Base-by-base conservation (phyloP, 1,140 invertebrate species). In the Drosophila watanabei region DNA sequence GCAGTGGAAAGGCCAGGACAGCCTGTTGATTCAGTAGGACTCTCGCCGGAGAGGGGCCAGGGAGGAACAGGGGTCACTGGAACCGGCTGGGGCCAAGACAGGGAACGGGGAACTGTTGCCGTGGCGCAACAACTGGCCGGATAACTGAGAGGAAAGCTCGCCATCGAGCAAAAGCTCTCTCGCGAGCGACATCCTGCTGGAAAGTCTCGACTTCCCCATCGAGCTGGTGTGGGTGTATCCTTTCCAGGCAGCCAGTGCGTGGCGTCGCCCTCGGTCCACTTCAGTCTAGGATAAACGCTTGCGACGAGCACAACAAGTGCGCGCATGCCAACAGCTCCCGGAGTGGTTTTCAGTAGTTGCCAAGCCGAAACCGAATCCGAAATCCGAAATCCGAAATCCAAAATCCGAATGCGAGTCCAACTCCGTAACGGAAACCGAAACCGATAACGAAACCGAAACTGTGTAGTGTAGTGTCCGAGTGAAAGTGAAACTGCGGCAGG, bases 231-330 rank as follows among this genome's bases (percentile, higher is more conserved):
- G 72, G 80, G 84, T 45, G 84, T 86, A 65, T 64, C 65, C 52
- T 46, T 88, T 88, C 85, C 86, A 89, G 82, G 46, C 57, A 37
- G 49, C 24, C 68, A 54, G 66, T 82, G 75, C 72, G 73, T 59
- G 35, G 35, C 35, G 62, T 75, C 80, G 75, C 75, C 39, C 72
- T 69, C 54, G 24, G 54, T 57, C 56, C 72, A 68, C 68, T 82
- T 92, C 90, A 93, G 92, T 93, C 90, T 93, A 93, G 92, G 92
- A 89, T 92, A 93, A 93, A 93, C 92, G 90, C 81, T 92, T 92
- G 83, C 81, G 82, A 78, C 79, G 82, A 80, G 90, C 92, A 93
- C 92, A 93, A 93, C 92, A 93, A 92, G 92, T 92, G 92, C 83
- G 86, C 88, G 90, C 91, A 88, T 91, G 77, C 78, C 65, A 91